Base-by-base conservation (phyloP, 1,140 invertebrate genomes). In the Pseudomyrmex sp. region DNA sequence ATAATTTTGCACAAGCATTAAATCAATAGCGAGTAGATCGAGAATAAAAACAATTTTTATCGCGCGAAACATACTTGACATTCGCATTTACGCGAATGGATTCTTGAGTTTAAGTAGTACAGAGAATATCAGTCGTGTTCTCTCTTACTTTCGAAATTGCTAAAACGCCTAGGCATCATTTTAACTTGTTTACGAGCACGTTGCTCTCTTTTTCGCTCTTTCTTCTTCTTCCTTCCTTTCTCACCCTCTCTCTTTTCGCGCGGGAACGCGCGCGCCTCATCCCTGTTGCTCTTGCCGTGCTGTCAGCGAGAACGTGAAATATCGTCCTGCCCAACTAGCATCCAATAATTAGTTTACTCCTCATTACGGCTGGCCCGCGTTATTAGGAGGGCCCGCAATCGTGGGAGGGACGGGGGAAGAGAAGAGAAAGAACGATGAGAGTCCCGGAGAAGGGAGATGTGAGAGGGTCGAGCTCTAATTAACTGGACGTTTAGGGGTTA, bases 321-420 rank as follows among this genome's bases (percentile, higher is more conserved):
- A 93, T 93, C 92, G 93, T 92, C 86, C 87, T 90, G 89, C 90
- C 92, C 90, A 91, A 92, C 92, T 91, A 91, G 91, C 86, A 92
- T 93, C 92, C 92, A 92, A 93, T 93, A 93, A 93, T 93, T 93
- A 93, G 92, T 93, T 93, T 93, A 93, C 92, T 93, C 91, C 92
- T 93, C 92, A 93, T 93, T 93, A 93, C 90, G 86, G 91, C 87
- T 92, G 91, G 91, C 86, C 89, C 90, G 90, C 91, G 89, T 93
- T 93, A 93, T 92, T 91, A 92, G 90, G 89, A 82, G 75, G 79
- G 73, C 69, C 70, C 84, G 82, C 59, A 75, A 90, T 88, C 84
- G 89, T 85, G 86, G 89, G 87, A 88, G 83, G 84, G 65, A 73
- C 9, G 2, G 26, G 1, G n/a, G 26, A 26, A 44, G 18, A 15